Conservation (phyloP, 2,113 vertebrate species). For the Mus pahari region DNA sequence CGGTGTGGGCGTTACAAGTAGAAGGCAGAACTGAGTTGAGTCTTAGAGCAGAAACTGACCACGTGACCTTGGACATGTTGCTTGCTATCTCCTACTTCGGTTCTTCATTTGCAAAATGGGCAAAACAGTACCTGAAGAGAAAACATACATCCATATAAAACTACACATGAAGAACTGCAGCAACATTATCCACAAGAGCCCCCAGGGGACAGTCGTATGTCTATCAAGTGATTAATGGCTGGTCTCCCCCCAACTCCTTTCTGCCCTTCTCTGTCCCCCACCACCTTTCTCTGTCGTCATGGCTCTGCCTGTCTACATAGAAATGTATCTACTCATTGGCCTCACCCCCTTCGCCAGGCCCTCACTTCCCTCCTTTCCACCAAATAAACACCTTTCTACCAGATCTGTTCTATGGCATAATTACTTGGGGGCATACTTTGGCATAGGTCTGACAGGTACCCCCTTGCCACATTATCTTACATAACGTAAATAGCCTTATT, state of each 20-base stretch:
- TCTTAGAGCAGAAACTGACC: not conserved
- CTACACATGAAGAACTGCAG: not conserved
- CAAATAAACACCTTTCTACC: no score
- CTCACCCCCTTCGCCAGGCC: no score
- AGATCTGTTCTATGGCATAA: no score
- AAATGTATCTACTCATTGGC: no score
- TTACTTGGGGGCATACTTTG: no score
- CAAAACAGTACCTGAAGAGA: not conserved
- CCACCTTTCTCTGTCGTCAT: no score
- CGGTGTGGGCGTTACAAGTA: not conserved
- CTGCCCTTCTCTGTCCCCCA: no score
- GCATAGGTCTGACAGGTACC: no score
- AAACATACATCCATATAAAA: not conserved
- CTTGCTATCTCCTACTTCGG: not conserved
- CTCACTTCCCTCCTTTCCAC: no score
- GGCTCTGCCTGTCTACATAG: no score
- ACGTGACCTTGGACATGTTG: not conserved
- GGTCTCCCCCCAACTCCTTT: no score
- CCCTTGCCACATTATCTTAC: no score
- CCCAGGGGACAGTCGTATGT: not conserved
- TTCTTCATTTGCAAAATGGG: conserved; percentile 6
- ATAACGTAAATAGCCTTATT: not conserved
- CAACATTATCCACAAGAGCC: not conserved
- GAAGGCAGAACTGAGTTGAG: not conserved
- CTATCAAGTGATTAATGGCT: not conserved